Evolutionary conservation across 2,113 vertebrate species (phyloP).

Genomic region (Daboia siamensis): DNA sequence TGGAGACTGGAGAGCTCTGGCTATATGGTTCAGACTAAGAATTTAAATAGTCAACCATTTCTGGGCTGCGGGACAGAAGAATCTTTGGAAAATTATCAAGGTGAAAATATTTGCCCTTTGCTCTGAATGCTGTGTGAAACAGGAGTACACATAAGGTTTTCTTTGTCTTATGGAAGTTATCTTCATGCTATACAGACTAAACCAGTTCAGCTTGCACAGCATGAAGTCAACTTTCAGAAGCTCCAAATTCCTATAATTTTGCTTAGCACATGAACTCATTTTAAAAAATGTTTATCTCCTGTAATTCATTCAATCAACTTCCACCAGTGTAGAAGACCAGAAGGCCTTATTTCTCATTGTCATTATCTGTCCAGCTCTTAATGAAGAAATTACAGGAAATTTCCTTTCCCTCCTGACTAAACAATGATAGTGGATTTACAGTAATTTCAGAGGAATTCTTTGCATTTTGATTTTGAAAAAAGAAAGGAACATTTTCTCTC

Average conservation of each 20-base stretch:
- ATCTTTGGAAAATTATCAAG: neutral
- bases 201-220: neutral
- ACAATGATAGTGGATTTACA: neutral
- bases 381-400: slow-evolving; percentile 51
- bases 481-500: neutral
- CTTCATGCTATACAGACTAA: neutral
- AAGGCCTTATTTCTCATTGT: slow-evolving; percentile 47
- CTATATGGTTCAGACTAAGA: neutral
- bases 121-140: neutral
- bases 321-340: slow-evolving; percentile 26
- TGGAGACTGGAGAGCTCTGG: neutral
- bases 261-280: slow-evolving; percentile 38
- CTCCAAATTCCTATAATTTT: slow-evolving; percentile 7
- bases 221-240: slow-evolving; percentile 29
- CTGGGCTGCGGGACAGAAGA: neutral
- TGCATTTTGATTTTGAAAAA: slow-evolving; percentile 15
- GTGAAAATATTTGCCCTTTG: fast-evolving
- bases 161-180: neutral
- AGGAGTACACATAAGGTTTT: neutral
- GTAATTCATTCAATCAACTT: slow-evolving; percentile 34
- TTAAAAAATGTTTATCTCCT: slow-evolving; percentile 39
- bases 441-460: slow-evolving; percentile 10
- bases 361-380: slow-evolving; percentile 41
- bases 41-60: neutral
- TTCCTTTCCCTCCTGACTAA: neutral